Conservation (phyloP, 2,797 vertebrate species). For the Telmatherina bonti region DNA sequence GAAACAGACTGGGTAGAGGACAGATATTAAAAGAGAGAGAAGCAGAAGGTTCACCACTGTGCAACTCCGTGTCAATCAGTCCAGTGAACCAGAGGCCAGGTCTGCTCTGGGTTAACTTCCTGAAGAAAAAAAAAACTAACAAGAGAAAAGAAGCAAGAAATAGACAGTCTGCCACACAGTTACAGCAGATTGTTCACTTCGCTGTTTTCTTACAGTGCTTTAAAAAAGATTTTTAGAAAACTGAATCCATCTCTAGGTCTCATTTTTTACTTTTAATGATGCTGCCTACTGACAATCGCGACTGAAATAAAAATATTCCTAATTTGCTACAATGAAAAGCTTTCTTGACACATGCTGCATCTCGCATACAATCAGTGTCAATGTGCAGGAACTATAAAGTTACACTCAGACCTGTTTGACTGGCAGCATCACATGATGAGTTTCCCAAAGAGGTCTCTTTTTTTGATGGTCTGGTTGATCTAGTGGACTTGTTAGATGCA, state of each 20-base stretch:
- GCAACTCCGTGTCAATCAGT: slow-evolving; percentile 57
- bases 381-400: too few relatives aligned
- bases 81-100: slow-evolving; percentile 34
- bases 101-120: slow-evolving; percentile 28
- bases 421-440: too few relatives aligned
- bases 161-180: slow-evolving; percentile 36
- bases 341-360: too few relatives aligned
- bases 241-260: slow-evolving; percentile 20
- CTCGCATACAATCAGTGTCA: too few relatives aligned
- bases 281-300: too few relatives aligned
- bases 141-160: slow-evolving; percentile 22
- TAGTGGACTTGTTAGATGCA: too few relatives aligned
- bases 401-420: too few relatives aligned
- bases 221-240: slow-evolving; percentile 6
- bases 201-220: slow-evolving; percentile 23
- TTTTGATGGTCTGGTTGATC: too few relatives aligned
- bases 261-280: slow-evolving; percentile 23
- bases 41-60: slow-evolving; percentile 35
- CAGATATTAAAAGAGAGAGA: slow-evolving; percentile 21
- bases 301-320: too few relatives aligned
- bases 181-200: slow-evolving; percentile 36
- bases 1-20: slow-evolving; percentile 32
- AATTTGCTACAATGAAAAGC: too few relatives aligned
- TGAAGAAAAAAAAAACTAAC: slow-evolving; percentile 10
- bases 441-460: too few relatives aligned